Evolutionary conservation across 1,140 invertebrate species (phyloP).

Genomic region (Micrasema minimum): DNA sequence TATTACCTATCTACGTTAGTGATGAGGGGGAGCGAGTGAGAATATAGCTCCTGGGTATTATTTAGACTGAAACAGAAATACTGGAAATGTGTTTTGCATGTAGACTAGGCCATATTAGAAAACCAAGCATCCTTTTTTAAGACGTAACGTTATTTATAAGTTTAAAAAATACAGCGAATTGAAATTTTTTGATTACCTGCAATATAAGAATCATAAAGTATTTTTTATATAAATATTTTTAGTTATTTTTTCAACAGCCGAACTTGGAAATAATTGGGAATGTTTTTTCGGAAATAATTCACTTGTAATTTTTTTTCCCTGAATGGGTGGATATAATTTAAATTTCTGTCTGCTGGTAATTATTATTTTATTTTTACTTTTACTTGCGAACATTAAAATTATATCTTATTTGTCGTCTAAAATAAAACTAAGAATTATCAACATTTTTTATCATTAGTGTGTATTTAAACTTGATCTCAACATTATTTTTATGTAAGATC

Average conservation of each 20-base stretch:
- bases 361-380: too few species aligned
- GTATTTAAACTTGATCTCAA: too few species aligned
- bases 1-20: conserved; percentile 5
- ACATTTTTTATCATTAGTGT: too few species aligned
- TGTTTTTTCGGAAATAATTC: too few species aligned
- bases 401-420: too few species aligned
- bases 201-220: not conserved
- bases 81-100: not conserved
- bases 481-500: too few species aligned
- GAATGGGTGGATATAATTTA: too few species aligned
- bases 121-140: not conserved
- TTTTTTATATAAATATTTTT: not conserved
- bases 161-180: conserved; percentile 5
- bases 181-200: not conserved
- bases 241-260: not conserved
- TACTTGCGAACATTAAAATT: too few species aligned
- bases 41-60: not conserved
- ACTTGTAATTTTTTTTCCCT: too few species aligned
- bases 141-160: not conserved
- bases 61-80: conserved; percentile 22
- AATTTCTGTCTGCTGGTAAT: too few species aligned
- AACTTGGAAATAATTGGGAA: too few species aligned
- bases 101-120: not conserved
- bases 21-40: not conserved
- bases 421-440: too few species aligned